Percentiles rank a stretch among this genome's conserved stretches.
Evolutionary conservation across 2,113 vertebrate genomes (phyloP).

Genomic region (Sakesphorus luctuosus): DNA sequence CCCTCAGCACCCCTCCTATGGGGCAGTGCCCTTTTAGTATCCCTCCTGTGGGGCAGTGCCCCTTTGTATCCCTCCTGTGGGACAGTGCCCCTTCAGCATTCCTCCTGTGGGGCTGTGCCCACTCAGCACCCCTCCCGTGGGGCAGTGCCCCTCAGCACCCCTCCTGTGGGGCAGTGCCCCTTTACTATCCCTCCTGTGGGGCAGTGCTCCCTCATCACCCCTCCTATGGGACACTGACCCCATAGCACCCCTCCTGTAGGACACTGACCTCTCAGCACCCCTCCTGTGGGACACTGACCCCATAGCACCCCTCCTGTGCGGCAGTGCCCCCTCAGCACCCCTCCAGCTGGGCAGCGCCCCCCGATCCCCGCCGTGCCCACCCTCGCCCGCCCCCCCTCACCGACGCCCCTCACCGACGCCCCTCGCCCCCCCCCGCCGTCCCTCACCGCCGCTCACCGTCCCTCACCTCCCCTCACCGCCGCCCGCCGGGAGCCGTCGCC

Average conservation of each 20-base stretch:
- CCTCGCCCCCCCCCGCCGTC: too few relatives aligned
- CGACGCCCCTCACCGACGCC: too few relatives aligned
- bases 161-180: not conserved
- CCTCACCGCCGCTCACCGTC: too few relatives aligned
- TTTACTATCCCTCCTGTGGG: too few relatives aligned
- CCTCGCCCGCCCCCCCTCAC: not conserved
- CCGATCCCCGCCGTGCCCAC: not conserved
- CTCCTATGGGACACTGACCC: too few relatives aligned
- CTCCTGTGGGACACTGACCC: not conserved
- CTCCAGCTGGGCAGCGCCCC: not conserved
- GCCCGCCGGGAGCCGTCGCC: not conserved
- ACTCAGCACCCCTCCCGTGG: too few relatives aligned
- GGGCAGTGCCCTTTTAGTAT: not conserved
- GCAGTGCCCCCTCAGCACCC: not conserved
- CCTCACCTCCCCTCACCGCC: not conserved
- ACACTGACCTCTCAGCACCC: too few relatives aligned
- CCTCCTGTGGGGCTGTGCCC: not conserved
- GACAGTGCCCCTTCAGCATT: too few relatives aligned
- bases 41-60: too few relatives aligned
- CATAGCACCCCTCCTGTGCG: too few relatives aligned
- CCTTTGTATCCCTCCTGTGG: rapidly evolving
- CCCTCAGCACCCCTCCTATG: not conserved
- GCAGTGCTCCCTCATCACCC: too few relatives aligned
- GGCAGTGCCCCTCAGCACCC: too few relatives aligned
- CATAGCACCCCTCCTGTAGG: not conserved